Evolutionary conservation across 2,797 vertebrate genomes (phyloP), one percentile per base, ranked within the genome.

Genomic region (Rhadinocentrus ornatus): DNA sequence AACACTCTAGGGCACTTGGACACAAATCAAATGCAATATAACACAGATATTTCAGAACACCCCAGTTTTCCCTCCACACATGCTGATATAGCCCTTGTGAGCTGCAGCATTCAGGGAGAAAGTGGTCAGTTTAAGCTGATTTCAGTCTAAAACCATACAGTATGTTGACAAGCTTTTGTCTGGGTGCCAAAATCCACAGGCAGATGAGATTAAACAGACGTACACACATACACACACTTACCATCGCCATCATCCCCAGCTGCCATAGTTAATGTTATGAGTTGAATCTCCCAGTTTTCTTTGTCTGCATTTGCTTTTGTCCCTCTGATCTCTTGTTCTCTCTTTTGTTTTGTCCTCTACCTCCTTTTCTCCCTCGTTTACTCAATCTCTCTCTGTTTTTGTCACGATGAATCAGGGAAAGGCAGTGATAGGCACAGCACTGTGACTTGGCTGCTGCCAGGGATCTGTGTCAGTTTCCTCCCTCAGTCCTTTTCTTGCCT

Each of bases 341-440:
- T 44, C 65, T 68, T 88, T 82, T 81, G 62, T 82, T 79, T 83
- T 71, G 58, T 58, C 73, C 69, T 86, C 63, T 58, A 11, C 57
- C 77, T 81, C 67, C 50, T 60, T 69, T 24, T 31, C n/a, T 41
- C 66, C 64, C 65, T 82, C 27, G 24, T 80, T 85, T 72, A 62
- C 73, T 83, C 86, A 81, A 35, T 73, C 78, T 78, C 80, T 84
- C 81, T 83, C 81, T 75, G 55, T 84, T 68, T 87, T 84, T 77
- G 92, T 93, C 90, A 90, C 74, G 76, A 82, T 85, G 91, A 91
- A 93, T 93, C 82, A 91, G 88, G 83, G 92, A 79, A 57, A 91
- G 85, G 90, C 92, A 83, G 92, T 85, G 93, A 93, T 91, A 93
- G 92, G 94, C 93, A 92, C 93, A 73, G 85, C 67, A 53, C 81